These are phyloP conservation scores for Epicampocera succincta DNA, from an alignment of 2,888 invertebrate species.

Conservation along the genomic window DNA sequence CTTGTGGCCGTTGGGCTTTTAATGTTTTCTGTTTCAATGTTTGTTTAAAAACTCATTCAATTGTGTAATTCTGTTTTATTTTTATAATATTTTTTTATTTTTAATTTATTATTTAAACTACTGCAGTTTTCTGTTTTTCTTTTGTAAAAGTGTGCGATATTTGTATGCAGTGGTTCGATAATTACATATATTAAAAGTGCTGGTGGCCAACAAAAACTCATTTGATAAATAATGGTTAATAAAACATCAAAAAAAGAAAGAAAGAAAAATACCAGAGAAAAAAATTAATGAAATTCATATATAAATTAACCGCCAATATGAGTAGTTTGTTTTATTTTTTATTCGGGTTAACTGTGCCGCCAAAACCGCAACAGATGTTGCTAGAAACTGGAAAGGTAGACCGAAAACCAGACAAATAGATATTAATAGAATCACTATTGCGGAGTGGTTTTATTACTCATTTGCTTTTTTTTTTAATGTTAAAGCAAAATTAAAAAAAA, in stretches of 20 bases:
- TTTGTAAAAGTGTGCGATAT: constrained; percentile 42
- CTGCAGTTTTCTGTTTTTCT: constrained; percentile 32
- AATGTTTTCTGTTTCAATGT: constrained; percentile 46
- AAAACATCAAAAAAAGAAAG: constrained; percentile 27
- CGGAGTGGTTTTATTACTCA: neutral
- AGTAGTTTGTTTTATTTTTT: constrained; percentile 16
- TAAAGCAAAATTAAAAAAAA: neutral
- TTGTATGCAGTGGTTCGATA: constrained; percentile 45
- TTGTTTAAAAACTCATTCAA: constrained; percentile 65
- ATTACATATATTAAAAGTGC: constrained; percentile 50
- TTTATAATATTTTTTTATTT: constrained; percentile 37
- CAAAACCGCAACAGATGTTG: constrained; percentile 54
- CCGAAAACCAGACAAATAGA: neutral
- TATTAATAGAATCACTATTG: constrained; percentile 2
- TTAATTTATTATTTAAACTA: constrained; percentile 35
- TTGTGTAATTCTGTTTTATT: constrained; percentile 57
- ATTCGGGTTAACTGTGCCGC: neutral
- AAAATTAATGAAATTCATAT: constrained; percentile 14
- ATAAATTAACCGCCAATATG: constrained; percentile 53
- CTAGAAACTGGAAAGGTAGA: constrained; percentile 3
- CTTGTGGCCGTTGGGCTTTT: constrained; percentile 40
- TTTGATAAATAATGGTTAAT: constrained; percentile 50
- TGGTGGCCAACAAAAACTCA: constrained; percentile 59
- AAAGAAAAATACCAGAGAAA: constrained; percentile 1
- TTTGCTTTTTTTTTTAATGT: neutral